Evolutionary conservation across 2,888 invertebrate species (phyloP).

Genomic region (Hydrotaea cyrtoneurina): DNA sequence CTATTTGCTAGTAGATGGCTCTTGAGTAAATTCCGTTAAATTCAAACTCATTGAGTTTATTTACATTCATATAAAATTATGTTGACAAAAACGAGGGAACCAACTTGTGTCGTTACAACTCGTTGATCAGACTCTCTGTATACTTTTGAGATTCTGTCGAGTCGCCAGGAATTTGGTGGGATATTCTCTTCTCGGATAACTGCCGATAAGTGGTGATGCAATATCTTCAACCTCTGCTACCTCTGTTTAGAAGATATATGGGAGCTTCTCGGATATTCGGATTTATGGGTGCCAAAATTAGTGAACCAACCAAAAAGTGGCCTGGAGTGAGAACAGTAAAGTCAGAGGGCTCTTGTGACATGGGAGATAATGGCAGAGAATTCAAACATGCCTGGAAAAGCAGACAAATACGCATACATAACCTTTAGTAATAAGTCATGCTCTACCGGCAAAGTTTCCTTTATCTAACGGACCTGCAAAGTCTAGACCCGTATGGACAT

Average conservation of each 20-base stretch:
- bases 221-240: no score
- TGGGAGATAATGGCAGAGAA: background rate
- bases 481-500: constrained; percentile 32
- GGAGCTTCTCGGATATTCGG: no score
- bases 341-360: constrained; percentile 37
- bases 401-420: constrained; percentile 49
- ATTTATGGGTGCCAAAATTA: constrained; percentile 22
- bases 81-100: no score
- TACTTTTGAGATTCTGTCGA: background rate
- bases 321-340: constrained; percentile 51
- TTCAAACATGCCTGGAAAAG: no score
- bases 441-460: constrained; percentile 32
- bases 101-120: no score
- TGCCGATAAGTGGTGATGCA: background rate
- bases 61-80: no score
- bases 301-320: background rate
- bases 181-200: constrained; percentile 12
- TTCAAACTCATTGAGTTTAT: no score
- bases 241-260: no score
- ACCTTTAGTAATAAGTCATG: constrained; percentile 27
- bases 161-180: background rate
- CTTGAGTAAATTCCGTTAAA: no score
- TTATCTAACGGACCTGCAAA: constrained; percentile 44
- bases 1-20: no score
- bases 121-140: no score